Conservation (phyloP, 2,888 invertebrate genomes). For the Athetis lepigone region DNA sequence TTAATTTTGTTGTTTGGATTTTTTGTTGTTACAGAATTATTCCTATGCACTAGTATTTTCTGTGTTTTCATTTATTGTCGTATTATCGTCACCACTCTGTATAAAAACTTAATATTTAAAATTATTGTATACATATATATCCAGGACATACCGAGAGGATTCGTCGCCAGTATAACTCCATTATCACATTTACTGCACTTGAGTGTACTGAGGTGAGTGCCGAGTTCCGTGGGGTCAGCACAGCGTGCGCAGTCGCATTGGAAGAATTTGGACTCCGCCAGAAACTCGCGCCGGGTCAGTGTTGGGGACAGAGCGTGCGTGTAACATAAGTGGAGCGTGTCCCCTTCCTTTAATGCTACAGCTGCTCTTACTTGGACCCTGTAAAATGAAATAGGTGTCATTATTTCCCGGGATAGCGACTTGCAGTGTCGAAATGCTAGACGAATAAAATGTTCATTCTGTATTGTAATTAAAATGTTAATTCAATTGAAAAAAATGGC, state of each 20-base stretch:
- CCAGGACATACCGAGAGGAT: slow-evolving; percentile 92
- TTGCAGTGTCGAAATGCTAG: too few relatives aligned
- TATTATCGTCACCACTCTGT: too few relatives aligned
- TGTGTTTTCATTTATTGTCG: too few relatives aligned
- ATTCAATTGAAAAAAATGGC: not conserved
- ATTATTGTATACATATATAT: not conserved
- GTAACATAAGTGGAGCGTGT: slow-evolving; percentile 93
- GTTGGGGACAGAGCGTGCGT: slow-evolving; percentile 94
- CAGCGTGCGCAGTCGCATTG: slow-evolving; percentile 94
- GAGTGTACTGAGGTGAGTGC: slow-evolving; percentile 94
- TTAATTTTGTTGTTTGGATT: too few relatives aligned
- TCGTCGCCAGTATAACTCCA: slow-evolving; percentile 91
- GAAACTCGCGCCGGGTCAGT: slow-evolving; percentile 92
- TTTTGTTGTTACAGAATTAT: too few relatives aligned
- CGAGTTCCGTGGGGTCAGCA: slow-evolving; percentile 94
- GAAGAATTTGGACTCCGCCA: slow-evolving; percentile 95
- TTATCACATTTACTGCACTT: slow-evolving; percentile 95
- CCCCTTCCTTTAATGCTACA: slow-evolving; percentile 91
- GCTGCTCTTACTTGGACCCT: slow-evolving; percentile 94
- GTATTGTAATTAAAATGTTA: too few relatives aligned
- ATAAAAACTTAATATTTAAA: too few relatives aligned
- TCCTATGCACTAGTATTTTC: too few relatives aligned
- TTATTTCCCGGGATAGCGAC: too few relatives aligned
- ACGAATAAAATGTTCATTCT: too few relatives aligned
- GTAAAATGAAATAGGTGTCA: slow-evolving; percentile 37